Conservation (phyloP, 2,113 vertebrate genomes). For the Papio anubis region DNA sequence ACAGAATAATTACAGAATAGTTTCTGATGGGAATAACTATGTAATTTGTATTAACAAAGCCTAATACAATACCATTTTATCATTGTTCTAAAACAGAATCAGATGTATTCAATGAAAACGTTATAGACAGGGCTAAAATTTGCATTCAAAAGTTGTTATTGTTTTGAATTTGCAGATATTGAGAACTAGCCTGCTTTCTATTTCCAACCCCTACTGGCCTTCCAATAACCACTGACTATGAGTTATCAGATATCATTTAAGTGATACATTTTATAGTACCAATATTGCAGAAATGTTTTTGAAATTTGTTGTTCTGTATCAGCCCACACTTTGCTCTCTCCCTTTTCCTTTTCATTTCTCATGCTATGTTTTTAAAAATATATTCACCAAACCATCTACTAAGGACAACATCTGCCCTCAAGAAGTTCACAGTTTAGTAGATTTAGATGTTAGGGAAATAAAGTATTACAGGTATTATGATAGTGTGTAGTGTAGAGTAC, state of each 20-base stretch:
- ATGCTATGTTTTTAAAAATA: not conserved
- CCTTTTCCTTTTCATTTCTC: not conserved
- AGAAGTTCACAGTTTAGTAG: not conserved
- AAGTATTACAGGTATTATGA: not conserved
- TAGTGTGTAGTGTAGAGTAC: not conserved
- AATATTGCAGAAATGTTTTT: not conserved
- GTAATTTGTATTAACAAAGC: not conserved
- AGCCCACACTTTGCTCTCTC: not conserved
- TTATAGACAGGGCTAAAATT: not conserved
- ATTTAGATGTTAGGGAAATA: not conserved
- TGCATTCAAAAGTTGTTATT: not conserved
- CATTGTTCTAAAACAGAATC: not conserved
- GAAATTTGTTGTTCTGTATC: not conserved
- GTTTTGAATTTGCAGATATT: slow-evolving; percentile 13
- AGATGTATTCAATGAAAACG: not conserved
- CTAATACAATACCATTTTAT: not conserved
- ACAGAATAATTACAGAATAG: not conserved
- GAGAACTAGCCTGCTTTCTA: not conserved
- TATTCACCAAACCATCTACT: not conserved
- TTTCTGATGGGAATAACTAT: not conserved
- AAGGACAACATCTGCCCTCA: not conserved
- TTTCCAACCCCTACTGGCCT: not conserved
- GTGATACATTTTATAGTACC: not conserved
- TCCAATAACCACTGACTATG: not conserved
- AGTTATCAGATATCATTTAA: not conserved